These are phyloP conservation scores for Chaenodraco wilsoni DNA, from an alignment of 2,797 vertebrate species.

Conservation along the genomic window DNA sequence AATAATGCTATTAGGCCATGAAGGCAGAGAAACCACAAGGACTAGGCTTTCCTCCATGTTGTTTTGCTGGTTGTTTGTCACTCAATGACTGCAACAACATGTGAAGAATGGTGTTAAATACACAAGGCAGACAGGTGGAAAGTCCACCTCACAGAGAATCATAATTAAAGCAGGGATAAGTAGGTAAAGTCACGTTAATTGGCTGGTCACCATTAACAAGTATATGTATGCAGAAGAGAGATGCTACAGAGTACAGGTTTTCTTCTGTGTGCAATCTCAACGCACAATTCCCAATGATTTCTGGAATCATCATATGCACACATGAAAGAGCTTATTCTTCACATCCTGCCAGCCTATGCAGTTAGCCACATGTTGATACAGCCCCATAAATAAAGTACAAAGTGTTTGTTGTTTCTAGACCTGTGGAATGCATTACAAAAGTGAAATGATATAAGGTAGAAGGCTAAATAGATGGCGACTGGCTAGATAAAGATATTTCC, in stretches of 20 bases:
- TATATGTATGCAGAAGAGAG: slow-evolving; percentile 24
- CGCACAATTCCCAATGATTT: slow-evolving; percentile 30
- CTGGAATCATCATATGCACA: slow-evolving; percentile 31
- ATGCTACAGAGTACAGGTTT: slow-evolving; percentile 16
- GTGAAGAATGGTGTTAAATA: slow-evolving; percentile 40
- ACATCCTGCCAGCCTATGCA: slow-evolving; percentile 28
- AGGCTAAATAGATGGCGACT: slow-evolving; percentile 5
- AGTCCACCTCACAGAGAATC: slow-evolving; percentile 27
- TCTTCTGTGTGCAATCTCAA: slow-evolving; percentile 25
- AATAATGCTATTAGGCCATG: neutral
- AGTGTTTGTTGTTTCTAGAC: slow-evolving; percentile 36
- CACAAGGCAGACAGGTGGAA: slow-evolving; percentile 17
- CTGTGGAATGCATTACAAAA: slow-evolving; percentile 21
- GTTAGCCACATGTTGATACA: slow-evolving; percentile 42
- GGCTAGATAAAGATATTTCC: neutral
- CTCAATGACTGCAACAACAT: slow-evolving; percentile 21
- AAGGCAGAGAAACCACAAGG: neutral
- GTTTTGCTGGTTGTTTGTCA: slow-evolving; percentile 4
- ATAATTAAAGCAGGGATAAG: slow-evolving; percentile 46
- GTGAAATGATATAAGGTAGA: slow-evolving; percentile 31
- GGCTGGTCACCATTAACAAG: slow-evolving; percentile 35
- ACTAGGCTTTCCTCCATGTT: neutral
- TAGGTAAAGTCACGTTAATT: slow-evolving; percentile 2
- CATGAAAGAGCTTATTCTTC: slow-evolving; percentile 30
- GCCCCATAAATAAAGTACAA: slow-evolving; percentile 41